Percentiles rank a stretch among this genome's conserved stretches.
phyloP scores from a whole-genome alignment of 2,797 vertebrate genomes.

The Alca torda region DNA sequence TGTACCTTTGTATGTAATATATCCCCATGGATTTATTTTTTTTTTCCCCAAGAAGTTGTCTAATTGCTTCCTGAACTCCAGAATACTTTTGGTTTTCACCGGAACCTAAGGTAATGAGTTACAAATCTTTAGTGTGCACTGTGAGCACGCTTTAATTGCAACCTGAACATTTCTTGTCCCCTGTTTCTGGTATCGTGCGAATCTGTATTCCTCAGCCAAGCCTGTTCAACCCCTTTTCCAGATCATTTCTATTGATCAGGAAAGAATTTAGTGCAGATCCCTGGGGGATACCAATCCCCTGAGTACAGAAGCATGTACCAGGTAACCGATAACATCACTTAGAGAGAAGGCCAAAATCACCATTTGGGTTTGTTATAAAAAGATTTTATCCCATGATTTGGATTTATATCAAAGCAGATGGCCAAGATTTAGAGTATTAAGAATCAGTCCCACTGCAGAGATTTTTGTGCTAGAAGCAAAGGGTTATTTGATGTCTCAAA shows the following conservation, averaged over 20 bases:
- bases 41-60: background rate
- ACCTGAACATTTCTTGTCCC: background rate
- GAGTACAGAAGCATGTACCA: background rate
- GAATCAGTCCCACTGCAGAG: background rate
- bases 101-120: background rate
- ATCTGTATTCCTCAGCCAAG: background rate
- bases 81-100: background rate
- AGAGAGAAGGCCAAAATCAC: background rate
- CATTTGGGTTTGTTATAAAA: background rate
- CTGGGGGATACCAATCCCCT: background rate
- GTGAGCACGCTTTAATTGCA: background rate
- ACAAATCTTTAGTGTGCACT: background rate
- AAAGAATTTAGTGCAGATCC: background rate
- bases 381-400: background rate
- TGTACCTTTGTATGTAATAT: background rate
- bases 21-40: background rate
- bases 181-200: background rate
- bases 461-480: background rate
- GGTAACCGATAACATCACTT: background rate
- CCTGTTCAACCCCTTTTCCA: background rate
- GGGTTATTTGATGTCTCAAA: background rate
- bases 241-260: background rate
- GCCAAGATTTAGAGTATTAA: background rate
- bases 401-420: background rate
- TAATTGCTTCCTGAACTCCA: background rate